Percentiles rank a stretch among this genome's conserved stretches.
Conservation (phyloP, 2,888 invertebrate species). For the Mesochorus sp. region DNA sequence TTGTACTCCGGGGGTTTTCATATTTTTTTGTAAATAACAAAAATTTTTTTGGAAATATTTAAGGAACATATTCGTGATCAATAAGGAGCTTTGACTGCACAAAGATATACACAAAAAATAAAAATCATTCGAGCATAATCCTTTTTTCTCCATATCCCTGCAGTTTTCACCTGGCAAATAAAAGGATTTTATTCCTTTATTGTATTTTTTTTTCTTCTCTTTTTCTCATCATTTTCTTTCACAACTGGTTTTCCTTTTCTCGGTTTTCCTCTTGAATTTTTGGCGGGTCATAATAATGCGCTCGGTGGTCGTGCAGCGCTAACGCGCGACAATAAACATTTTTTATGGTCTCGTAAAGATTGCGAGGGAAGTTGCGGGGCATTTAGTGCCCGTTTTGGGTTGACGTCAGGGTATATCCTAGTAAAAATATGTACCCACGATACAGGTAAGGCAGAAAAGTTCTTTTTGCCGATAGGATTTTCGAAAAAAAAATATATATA, state of each 20-base stretch:
- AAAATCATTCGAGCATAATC: too few relatives aligned
- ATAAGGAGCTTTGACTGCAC: too few relatives aligned
- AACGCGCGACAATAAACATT: slow-evolving; percentile 66
- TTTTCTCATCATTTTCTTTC: slow-evolving; percentile 37
- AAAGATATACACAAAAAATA: too few relatives aligned
- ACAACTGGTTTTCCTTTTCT: not conserved
- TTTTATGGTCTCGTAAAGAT: slow-evolving; percentile 71
- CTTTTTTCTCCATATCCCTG: too few relatives aligned
- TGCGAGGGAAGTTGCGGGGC: slow-evolving; percentile 51
- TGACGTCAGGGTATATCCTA: slow-evolving; percentile 39
- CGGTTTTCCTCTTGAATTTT: slow-evolving; percentile 12
- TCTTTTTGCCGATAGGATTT: too few relatives aligned
- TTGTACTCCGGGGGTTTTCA: too few relatives aligned
- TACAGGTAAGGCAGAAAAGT: too few relatives aligned
- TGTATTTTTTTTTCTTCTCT: slow-evolving; percentile 18
- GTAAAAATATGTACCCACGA: slow-evolving; percentile 28
- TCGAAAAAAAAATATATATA: too few relatives aligned
- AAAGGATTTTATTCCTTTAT: slow-evolving; percentile 10
- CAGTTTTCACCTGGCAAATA: too few relatives aligned
- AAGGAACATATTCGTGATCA: too few relatives aligned
- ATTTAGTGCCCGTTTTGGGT: slow-evolving; percentile 54
- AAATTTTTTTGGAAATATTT: too few relatives aligned
- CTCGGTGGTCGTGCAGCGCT: slow-evolving; percentile 22
- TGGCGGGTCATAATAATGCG: slow-evolving; percentile 18
- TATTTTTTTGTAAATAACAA: too few relatives aligned